Percentiles rank a stretch among this genome's conserved stretches.
Conservation (phyloP, 2,113 vertebrate genomes). For the Protomyctophum bolini region DNA sequence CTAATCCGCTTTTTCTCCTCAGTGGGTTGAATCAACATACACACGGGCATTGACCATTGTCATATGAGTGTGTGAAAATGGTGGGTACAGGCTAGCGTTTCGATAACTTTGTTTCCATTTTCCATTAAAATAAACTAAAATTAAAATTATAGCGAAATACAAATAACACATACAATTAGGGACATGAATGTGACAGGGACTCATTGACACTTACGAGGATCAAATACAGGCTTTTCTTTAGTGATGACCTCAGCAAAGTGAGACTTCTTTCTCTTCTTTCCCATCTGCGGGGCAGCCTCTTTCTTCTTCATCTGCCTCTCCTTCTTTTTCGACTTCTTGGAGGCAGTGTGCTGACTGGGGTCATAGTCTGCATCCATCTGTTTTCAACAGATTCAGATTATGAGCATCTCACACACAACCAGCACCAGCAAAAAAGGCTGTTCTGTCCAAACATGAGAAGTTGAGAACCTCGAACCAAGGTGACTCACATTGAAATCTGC, state of each 20-base stretch:
- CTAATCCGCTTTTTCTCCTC: too few relatives aligned
- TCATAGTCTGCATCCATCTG: constrained; percentile 93
- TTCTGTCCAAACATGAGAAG: not conserved
- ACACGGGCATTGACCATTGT: not conserved
- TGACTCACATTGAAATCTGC: constrained; percentile 82
- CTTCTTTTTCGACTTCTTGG: constrained; percentile 77
- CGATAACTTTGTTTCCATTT: not conserved
- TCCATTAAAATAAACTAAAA: not conserved
- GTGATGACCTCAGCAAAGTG: constrained; percentile 80
- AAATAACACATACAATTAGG: not conserved
- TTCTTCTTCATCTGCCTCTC: constrained; percentile 70
- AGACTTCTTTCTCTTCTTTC: constrained; percentile 84
- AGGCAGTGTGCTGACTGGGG: constrained; percentile 68
- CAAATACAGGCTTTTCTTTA: constrained; percentile 81
- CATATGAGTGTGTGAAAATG: too few relatives aligned
- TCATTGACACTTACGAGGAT: constrained; percentile 79
- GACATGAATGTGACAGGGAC: not conserved
- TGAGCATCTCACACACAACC: not conserved
- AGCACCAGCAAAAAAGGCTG: not conserved
- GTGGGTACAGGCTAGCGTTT: not conserved
- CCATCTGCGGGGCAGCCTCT: constrained; percentile 69
- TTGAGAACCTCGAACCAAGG: not conserved
- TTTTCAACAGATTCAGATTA: not conserved
- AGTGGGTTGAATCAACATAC: not conserved
- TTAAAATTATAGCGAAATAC: not conserved